Evolutionary conservation across 2,888 invertebrate species (phyloP).

Genomic region (Caenorhabditis sp.): DNA sequence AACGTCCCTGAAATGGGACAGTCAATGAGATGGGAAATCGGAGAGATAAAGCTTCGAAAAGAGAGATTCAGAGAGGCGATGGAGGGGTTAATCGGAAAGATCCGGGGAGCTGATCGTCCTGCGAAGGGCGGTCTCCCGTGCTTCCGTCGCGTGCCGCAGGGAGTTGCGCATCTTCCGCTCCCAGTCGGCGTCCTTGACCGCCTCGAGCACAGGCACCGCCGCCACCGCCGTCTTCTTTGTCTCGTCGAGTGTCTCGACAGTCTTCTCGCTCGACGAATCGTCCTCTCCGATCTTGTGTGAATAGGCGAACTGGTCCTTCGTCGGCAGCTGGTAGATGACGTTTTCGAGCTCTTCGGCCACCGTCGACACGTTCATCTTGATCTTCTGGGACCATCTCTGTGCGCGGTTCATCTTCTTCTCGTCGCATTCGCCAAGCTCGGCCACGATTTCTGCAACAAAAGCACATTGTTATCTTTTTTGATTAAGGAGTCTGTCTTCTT

Average conservation of each 20-base stretch:
- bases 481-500: slow-evolving; percentile 4
- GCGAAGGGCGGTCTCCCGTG: slow-evolving; percentile 44
- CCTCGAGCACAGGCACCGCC: slow-evolving; percentile 13
- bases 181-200: slow-evolving; percentile 34
- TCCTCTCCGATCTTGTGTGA: slow-evolving; percentile 72
- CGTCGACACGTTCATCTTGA: slow-evolving; percentile 72
- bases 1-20: slow-evolving; percentile 12
- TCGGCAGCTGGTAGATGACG: slow-evolving; percentile 75
- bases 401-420: slow-evolving; percentile 61
- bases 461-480: slow-evolving; percentile 22
- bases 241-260: slow-evolving; percentile 51
- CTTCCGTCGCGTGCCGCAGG: slow-evolving; percentile 37
- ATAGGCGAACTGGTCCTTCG: slow-evolving; percentile 76
- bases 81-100: slow-evolving; percentile 18
- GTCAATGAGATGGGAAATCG: slow-evolving; percentile 3
- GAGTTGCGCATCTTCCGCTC: slow-evolving; percentile 55
- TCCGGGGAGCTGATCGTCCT: slow-evolving; percentile 59
- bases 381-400: slow-evolving; percentile 74
- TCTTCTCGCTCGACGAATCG: slow-evolving; percentile 63
- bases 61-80: neutral
- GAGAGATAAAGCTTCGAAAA: neutral
- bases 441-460: slow-evolving; percentile 62
- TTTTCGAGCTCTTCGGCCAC: slow-evolving; percentile 76
- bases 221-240: slow-evolving; percentile 15
- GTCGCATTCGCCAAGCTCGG: slow-evolving; percentile 59